Evolutionary conservation across 1,140 invertebrate species (phyloP).

Genomic region (Drosophila truncata): DNA sequence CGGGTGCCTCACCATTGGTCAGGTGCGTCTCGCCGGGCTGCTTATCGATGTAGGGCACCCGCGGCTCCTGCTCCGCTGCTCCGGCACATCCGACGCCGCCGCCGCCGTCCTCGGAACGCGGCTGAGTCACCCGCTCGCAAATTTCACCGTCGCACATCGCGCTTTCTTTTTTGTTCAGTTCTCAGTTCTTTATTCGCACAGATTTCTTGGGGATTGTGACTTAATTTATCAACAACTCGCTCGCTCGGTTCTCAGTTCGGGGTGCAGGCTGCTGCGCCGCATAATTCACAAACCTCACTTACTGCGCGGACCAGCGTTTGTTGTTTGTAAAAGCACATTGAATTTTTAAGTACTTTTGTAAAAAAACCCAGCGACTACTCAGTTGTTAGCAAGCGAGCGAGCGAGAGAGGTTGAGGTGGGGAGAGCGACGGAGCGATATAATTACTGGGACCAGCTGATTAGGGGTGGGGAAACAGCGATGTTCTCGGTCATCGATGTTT

Average conservation of each 20-base stretch:
- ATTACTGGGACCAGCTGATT: not conserved
- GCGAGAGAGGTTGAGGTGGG: not conserved
- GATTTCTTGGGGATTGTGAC: constrained; percentile 20
- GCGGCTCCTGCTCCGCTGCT: constrained; percentile 1
- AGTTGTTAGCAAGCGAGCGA: constrained; percentile 27
- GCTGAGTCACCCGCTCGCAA: constrained; percentile 60
- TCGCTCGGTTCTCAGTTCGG: constrained; percentile 10
- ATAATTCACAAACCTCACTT: constrained; percentile 40
- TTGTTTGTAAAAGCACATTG: constrained; percentile 58
- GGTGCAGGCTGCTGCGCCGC: constrained; percentile 25
- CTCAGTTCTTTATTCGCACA: constrained; percentile 17
- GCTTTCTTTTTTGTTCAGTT: constrained; percentile 70
- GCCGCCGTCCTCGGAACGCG: constrained; percentile 39
- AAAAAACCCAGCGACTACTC: constrained; percentile 37
- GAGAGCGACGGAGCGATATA: constrained; percentile 27
- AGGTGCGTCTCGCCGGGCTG: constrained; percentile 8
- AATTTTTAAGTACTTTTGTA: constrained; percentile 48
- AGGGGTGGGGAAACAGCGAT: too few species aligned
- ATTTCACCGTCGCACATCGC: constrained; percentile 79
- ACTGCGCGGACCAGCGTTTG: constrained; percentile 39
- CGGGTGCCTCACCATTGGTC: constrained; percentile 16
- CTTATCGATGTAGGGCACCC: constrained; percentile 1
- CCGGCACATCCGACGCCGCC: constrained; percentile 2
- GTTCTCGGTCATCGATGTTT: too few species aligned
- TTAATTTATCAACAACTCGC: constrained; percentile 12